Percentiles rank a stretch among this genome's conserved stretches.
Evolutionary conservation across 2,888 invertebrate species (phyloP).

Genomic region (Drosophila fungiperda): DNA sequence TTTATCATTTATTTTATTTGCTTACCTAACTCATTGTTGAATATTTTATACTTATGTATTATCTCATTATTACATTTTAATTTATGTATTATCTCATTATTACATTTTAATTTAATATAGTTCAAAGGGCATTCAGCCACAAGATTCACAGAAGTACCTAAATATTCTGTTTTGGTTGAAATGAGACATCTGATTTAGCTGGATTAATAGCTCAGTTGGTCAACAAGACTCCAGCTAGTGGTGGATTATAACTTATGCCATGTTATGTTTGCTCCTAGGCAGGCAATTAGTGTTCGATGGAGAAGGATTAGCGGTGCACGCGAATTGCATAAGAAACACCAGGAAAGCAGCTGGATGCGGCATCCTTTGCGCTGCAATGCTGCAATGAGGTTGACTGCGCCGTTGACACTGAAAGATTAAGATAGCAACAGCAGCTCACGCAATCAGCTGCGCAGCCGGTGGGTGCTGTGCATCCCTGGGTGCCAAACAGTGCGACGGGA

Average conservation of each 20-base stretch:
- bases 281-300: conserved; percentile 38
- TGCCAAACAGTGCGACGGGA: conserved; percentile 33
- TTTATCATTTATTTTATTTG: neutral
- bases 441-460: conserved; percentile 51
- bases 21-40: neutral
- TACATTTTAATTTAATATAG: neutral
- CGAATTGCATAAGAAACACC: conserved; percentile 38
- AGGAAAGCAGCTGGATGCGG: conserved; percentile 34
- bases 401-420: conserved; percentile 73
- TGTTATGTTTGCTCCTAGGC: neutral
- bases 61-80: neutral
- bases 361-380: conserved; percentile 35
- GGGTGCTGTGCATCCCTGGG: conserved; percentile 59
- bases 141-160: neutral
- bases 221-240: neutral
- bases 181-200: neutral
- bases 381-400: conserved; percentile 28
- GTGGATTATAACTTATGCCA: conserved; percentile 19
- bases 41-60: neutral
- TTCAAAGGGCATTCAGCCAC: neutral
- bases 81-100: neutral
- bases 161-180: neutral
- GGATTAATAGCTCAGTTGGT: neutral
- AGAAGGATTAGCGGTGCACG: conserved; percentile 32
- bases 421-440: conserved; percentile 59